These are phyloP conservation scores for Bembecia ichneumoniformis DNA, from an alignment of 2,888 invertebrate species.

Conservation along the genomic window DNA sequence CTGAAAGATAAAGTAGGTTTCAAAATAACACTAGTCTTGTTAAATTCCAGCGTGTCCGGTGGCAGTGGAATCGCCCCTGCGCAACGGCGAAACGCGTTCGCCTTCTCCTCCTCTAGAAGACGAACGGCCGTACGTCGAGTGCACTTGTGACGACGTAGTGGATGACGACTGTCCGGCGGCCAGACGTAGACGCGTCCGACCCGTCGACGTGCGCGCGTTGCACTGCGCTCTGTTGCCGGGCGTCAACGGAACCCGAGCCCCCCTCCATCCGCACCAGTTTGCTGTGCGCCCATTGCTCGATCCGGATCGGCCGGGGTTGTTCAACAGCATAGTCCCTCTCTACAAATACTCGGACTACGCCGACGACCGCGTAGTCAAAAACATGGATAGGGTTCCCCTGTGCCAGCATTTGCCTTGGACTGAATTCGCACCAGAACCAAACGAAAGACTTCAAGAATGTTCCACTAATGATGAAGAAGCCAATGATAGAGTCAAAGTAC, in stretches of 20 bases:
- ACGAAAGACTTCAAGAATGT: background rate
- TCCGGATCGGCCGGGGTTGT: conserved; percentile 40
- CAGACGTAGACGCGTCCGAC: conserved; percentile 44
- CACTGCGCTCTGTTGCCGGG: conserved; percentile 71
- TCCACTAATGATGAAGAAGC: conserved; percentile 4
- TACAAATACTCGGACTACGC: conserved; percentile 66
- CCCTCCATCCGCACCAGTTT: conserved; percentile 43
- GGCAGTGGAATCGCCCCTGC: conserved; percentile 48
- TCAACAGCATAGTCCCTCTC: conserved; percentile 53
- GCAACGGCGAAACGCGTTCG: conserved; percentile 34
- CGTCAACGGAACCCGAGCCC: conserved; percentile 73
- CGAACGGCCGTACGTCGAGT: conserved; percentile 33
- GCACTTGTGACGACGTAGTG: conserved; percentile 38
- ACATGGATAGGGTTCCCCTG: conserved; percentile 44
- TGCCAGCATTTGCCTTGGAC: conserved; percentile 46
- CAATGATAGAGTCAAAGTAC: conserved; percentile 6
- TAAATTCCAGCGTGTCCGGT: conserved; percentile 26
- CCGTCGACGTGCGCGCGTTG: conserved; percentile 63
- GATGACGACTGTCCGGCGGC: conserved; percentile 50
- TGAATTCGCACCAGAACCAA: conserved; percentile 49
- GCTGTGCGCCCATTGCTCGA: conserved; percentile 44
- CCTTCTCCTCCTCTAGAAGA: conserved; percentile 38
- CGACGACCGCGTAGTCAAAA: conserved; percentile 59
- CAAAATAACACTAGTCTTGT: too few relatives aligned
- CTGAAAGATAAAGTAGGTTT: too few relatives aligned